Conservation (phyloP, 2,113 vertebrate genomes). For the Ellobius talpinus region DNA sequence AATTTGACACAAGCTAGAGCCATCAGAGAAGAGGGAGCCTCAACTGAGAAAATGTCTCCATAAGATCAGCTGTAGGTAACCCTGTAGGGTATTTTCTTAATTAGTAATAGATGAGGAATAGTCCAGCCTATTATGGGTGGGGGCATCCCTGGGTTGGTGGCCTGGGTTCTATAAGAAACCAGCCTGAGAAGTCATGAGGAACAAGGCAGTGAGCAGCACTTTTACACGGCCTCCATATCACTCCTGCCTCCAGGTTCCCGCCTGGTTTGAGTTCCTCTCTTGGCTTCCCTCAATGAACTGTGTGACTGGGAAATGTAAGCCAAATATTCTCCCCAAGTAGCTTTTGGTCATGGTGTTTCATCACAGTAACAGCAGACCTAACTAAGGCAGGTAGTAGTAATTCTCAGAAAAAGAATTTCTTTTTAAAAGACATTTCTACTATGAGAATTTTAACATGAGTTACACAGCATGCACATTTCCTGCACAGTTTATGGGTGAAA, state of each 20-base stretch:
- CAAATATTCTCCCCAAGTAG: background rate
- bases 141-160: background rate
- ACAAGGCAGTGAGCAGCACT: background rate
- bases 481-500: background rate
- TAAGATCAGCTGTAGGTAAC: background rate
- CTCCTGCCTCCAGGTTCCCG: background rate
- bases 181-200: background rate
- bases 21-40: background rate
- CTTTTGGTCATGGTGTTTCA: background rate
- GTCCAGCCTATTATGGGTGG: background rate
- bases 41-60: background rate
- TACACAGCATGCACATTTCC: background rate
- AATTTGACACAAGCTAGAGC: background rate
- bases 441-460: background rate
- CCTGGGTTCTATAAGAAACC: background rate
- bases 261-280: background rate
- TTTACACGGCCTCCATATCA: background rate
- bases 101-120: background rate
- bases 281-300: background rate
- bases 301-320: background rate
- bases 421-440: slow-evolving; percentile 19
- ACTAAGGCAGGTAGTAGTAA: slow-evolving; percentile 15
- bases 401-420: slow-evolving; percentile 21
- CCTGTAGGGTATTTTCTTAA: background rate
- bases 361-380: background rate